Conservation (phyloP, 2,113 vertebrate genomes). For the Crotalus helleri region DNA sequence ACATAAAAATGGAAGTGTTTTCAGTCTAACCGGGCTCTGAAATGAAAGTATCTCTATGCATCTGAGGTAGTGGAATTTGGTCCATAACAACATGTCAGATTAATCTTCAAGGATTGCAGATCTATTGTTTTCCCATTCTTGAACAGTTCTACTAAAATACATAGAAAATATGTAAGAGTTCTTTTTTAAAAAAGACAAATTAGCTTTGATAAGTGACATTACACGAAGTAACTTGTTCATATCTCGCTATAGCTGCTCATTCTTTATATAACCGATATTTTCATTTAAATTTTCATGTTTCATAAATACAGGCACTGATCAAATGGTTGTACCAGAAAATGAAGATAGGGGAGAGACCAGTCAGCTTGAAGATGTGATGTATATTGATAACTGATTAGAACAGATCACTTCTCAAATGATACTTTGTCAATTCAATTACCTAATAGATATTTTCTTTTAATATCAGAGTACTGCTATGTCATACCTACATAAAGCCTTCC, state of each 20-base stretch:
- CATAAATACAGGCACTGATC: conserved; percentile 4
- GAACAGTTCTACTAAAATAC: not conserved
- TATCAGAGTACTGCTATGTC: not conserved
- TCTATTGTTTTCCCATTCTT: not conserved
- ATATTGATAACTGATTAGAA: conserved; percentile 40
- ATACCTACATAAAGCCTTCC: not conserved
- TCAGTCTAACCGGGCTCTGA: not conserved
- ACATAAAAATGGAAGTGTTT: not conserved
- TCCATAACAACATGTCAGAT: not conserved
- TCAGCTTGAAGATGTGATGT: conserved; percentile 23
- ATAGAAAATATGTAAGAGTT: not conserved
- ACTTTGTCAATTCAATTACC: not conserved
- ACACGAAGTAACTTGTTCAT: not conserved
- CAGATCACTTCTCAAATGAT: not conserved
- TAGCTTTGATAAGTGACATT: not conserved
- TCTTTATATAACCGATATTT: not conserved
- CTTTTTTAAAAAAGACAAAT: not conserved
- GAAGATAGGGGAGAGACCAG: not conserved
- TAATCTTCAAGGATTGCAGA: not conserved
- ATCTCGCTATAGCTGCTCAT: not conserved
- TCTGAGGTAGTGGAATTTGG: not conserved
- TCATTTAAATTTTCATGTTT: conserved; percentile 30
- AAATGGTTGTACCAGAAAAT: not conserved
- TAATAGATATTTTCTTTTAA: not conserved
- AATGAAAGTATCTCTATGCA: not conserved